These are phyloP conservation scores for Sisyra terminalis DNA, from an alignment of 2,888 invertebrate genomes.

Conservation along the genomic window DNA sequence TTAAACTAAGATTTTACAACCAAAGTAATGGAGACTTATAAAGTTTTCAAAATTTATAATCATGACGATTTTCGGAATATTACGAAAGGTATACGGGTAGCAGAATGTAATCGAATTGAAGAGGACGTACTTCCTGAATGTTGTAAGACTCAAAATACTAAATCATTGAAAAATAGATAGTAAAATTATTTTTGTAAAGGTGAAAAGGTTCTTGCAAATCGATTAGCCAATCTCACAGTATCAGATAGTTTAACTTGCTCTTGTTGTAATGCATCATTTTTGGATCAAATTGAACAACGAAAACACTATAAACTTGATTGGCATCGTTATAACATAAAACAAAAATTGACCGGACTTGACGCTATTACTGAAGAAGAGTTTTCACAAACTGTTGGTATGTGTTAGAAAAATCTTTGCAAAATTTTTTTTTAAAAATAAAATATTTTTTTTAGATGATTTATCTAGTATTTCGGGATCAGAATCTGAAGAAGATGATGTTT, in stretches of 20 bases:
- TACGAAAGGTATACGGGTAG: conserved; percentile 5
- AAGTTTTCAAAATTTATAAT: conserved; percentile 5
- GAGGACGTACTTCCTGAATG: neutral
- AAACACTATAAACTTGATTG: conserved; percentile 69
- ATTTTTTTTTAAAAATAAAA: neutral
- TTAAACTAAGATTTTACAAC: conserved; percentile 5
- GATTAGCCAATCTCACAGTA: conserved; percentile 23
- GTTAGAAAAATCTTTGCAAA: neutral
- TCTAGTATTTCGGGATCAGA: conserved; percentile 52
- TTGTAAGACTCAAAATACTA: no score
- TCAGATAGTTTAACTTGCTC: conserved; percentile 32
- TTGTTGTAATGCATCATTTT: conserved; percentile 35
- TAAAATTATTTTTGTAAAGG: conserved; percentile 1
- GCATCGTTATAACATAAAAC: conserved; percentile 70
- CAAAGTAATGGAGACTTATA: conserved; percentile 4
- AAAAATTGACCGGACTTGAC: conserved; percentile 40
- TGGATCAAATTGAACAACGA: conserved; percentile 42
- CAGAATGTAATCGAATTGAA: conserved; percentile 4
- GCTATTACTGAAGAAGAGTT: conserved; percentile 40
- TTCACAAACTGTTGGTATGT: conserved; percentile 28
- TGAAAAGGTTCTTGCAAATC: conserved; percentile 3
- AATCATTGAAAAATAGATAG: no score
- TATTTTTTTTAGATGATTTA: conserved; percentile 32
- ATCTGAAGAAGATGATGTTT: conserved; percentile 27
- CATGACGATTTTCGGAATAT: conserved; percentile 3